Conservation (phyloP, 2,888 invertebrate species). For the Dusona sp. region DNA sequence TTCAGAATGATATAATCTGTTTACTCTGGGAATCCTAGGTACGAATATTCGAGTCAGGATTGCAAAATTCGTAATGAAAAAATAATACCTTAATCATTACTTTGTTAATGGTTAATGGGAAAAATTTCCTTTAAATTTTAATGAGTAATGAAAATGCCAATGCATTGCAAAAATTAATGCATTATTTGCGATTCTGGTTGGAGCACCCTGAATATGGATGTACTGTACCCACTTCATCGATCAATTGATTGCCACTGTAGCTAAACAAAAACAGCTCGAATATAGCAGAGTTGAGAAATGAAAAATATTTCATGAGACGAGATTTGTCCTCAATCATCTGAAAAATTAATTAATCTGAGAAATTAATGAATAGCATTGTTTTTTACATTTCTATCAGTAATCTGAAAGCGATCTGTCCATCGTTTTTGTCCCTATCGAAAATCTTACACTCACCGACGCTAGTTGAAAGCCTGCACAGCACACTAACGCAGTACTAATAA, state of each 20-base stretch:
- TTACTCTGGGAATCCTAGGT: background rate
- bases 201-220: background rate
- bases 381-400: background rate
- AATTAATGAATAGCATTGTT: background rate
- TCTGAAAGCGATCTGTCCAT: no score
- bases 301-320: conserved; percentile 75
- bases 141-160: no score
- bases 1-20: background rate
- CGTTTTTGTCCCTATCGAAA: background rate
- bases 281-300: conserved; percentile 77
- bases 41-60: no score
- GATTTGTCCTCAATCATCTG: conserved; percentile 76
- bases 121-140: no score
- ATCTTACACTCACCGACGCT: conserved; percentile 74
- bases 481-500: conserved; percentile 78
- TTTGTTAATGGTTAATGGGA: no score
- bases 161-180: no score
- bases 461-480: conserved; percentile 81
- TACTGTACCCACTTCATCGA: conserved; percentile 73
- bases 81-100: no score
- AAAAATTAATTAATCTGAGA: background rate
- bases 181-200: no score
- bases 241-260: conserved; percentile 78
- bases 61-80: no score
- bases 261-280: conserved; percentile 80